A percentile compares a stretch with the other conserved stretches of the same genome.
Conservation (phyloP, 2,113 vertebrate species). For the Psilopogon haemacephalus region DNA sequence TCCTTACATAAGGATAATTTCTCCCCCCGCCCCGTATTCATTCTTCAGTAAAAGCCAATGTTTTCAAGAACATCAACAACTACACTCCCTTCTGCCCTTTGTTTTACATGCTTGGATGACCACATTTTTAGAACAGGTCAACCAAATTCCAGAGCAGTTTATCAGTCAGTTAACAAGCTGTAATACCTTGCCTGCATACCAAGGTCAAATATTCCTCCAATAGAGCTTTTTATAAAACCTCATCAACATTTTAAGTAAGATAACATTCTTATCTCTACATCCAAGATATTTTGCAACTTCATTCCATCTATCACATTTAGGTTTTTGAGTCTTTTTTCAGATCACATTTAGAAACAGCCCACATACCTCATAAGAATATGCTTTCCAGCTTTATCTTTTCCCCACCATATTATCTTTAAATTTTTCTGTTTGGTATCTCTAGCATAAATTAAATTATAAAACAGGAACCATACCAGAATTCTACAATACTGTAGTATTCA, state of each 20-base stretch:
- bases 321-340: not conserved
- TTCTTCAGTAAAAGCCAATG: not conserved
- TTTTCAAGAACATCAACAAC: not conserved
- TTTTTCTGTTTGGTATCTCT: not conserved
- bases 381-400: not conserved
- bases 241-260: constrained; percentile 22
- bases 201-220: constrained; percentile 58
- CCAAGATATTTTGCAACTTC: constrained; percentile 28
- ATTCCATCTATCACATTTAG: not conserved
- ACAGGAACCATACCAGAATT: not conserved
- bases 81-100: constrained; percentile 1
- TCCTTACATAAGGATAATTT: not conserved
- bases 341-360: not conserved
- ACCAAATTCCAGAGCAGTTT: constrained; percentile 53
- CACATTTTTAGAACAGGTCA: constrained; percentile 38
- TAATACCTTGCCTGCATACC: constrained; percentile 47
- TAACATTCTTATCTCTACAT: constrained; percentile 34
- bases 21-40: not conserved
- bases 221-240: constrained; percentile 34
- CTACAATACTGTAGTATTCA: not conserved
- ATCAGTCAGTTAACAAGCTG: constrained; percentile 54
- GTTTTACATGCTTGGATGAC: constrained; percentile 7
- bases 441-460: not conserved
- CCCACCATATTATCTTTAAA: not conserved
- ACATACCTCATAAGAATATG: not conserved